phyloP scores from a whole-genome alignment of 1,140 invertebrate genomes.

The Calosoma granatense region DNA sequence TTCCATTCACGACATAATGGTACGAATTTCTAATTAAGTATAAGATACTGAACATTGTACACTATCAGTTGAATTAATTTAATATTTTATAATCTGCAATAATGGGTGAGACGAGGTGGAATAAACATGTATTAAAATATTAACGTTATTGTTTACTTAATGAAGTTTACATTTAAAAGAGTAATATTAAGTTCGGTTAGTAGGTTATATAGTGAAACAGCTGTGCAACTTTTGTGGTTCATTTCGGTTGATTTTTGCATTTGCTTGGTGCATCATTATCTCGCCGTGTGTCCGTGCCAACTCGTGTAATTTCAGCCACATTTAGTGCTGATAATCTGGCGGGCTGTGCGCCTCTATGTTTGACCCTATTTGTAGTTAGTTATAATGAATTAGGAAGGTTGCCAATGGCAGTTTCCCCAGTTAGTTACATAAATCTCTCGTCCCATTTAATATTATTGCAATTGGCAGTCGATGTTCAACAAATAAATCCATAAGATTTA shows the following conservation, averaged over 20 bases:
- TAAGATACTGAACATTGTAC: too few species aligned
- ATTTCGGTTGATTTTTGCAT: neutral
- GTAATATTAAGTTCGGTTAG: neutral
- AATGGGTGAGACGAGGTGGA: neutral
- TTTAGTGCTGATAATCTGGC: neutral
- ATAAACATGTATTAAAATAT: neutral
- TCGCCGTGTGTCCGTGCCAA: too few species aligned
- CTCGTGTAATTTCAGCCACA: conserved; percentile 1
- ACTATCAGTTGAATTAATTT: too few species aligned
- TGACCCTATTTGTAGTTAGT: conserved; percentile 9
- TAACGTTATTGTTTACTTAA: neutral
- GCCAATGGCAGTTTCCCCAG: neutral
- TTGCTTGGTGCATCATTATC: too few species aligned
- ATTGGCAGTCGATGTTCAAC: conserved; percentile 5
- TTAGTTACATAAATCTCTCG: neutral
- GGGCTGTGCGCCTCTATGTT: neutral
- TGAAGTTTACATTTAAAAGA: neutral
- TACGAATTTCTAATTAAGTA: too few species aligned
- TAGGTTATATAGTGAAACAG: neutral
- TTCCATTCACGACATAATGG: too few species aligned
- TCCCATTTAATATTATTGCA: conserved; percentile 9
- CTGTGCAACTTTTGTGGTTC: neutral
- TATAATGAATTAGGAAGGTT: conserved; percentile 11
- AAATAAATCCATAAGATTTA: neutral
- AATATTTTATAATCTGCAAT: neutral